Conservation (phyloP, 2,797 vertebrate genomes). For the Tapirus indicus region DNA sequence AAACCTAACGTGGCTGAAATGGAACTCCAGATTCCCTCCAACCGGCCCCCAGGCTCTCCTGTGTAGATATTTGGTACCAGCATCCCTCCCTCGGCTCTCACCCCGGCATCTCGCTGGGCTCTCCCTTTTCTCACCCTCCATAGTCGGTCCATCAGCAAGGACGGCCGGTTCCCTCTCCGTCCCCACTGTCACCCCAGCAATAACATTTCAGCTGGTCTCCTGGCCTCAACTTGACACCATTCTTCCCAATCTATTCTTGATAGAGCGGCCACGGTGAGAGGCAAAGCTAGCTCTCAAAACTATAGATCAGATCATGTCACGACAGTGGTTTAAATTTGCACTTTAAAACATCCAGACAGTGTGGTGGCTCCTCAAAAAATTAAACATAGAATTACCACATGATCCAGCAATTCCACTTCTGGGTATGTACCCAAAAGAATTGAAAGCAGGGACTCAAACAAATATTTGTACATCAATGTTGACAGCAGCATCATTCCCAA, state of each 20-base stretch:
- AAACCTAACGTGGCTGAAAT: background rate
- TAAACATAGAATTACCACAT: background rate
- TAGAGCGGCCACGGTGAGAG: background rate
- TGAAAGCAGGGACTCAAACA: background rate
- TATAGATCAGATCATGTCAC: background rate
- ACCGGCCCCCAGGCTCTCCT: background rate
- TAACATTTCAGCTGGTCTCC: background rate
- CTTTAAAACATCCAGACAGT: slow-evolving; percentile 10
- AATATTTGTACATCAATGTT: background rate
- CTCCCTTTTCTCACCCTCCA: background rate
- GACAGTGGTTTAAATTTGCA: background rate
- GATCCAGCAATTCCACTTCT: background rate
- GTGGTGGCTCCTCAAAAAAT: background rate
- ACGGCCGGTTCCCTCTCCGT: background rate
- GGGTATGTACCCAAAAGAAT: background rate
- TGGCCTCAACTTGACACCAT: background rate
- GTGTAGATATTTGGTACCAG: rapidly evolving
- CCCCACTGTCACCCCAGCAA: background rate
- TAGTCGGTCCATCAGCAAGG: background rate
- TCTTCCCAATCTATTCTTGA: background rate
- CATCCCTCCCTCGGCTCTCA: background rate
- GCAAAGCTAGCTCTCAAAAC: background rate
- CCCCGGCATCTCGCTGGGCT: background rate
- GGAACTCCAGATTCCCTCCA: background rate
- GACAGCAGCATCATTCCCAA: background rate